Evolutionary conservation across 1,140 invertebrate species (phyloP).

Genomic region (Medauroidea extradentata): DNA sequence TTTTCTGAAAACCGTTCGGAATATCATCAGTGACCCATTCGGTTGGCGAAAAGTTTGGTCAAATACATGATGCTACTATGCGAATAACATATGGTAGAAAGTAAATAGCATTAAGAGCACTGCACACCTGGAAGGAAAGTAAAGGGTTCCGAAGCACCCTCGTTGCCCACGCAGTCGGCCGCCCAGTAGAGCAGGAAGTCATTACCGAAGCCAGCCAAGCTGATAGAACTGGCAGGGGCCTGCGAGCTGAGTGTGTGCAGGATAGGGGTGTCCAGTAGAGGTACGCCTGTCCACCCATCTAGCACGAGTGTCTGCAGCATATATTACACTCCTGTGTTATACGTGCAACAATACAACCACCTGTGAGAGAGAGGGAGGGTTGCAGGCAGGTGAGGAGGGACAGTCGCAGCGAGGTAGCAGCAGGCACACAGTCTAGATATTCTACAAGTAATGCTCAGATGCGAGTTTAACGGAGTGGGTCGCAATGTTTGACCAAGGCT

Average conservation of each 20-base stretch:
- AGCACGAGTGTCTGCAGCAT: slow-evolving; percentile 55
- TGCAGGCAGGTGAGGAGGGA: too few relatives aligned
- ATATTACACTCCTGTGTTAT: too few relatives aligned
- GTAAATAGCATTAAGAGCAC: not conserved
- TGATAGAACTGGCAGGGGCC: slow-evolving; percentile 60
- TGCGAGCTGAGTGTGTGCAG: slow-evolving; percentile 62
- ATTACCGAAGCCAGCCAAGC: slow-evolving; percentile 58
- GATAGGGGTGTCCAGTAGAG: slow-evolving; percentile 47
- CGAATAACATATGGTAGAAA: not conserved
- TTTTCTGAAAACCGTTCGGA: too few relatives aligned
- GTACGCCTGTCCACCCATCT: slow-evolving; percentile 50
- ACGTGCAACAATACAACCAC: not conserved
- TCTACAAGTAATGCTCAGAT: too few relatives aligned
- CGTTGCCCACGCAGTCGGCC: slow-evolving; percentile 55
- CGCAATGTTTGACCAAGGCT: too few relatives aligned
- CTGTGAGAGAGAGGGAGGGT: not conserved
- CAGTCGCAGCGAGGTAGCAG: too few relatives aligned
- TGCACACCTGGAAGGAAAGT: slow-evolving; percentile 43
- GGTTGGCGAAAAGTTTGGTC: too few relatives aligned
- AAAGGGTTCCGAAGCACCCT: slow-evolving; percentile 42
- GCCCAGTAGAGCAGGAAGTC: slow-evolving; percentile 74
- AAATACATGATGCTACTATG: too few relatives aligned
- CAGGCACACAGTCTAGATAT: too few relatives aligned
- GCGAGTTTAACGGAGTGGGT: too few relatives aligned
- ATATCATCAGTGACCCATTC: too few relatives aligned